Evolutionary conservation across 2,797 vertebrate genomes (phyloP), one percentile per base, ranked within the genome.

Genomic region (Lemur catta): DNA sequence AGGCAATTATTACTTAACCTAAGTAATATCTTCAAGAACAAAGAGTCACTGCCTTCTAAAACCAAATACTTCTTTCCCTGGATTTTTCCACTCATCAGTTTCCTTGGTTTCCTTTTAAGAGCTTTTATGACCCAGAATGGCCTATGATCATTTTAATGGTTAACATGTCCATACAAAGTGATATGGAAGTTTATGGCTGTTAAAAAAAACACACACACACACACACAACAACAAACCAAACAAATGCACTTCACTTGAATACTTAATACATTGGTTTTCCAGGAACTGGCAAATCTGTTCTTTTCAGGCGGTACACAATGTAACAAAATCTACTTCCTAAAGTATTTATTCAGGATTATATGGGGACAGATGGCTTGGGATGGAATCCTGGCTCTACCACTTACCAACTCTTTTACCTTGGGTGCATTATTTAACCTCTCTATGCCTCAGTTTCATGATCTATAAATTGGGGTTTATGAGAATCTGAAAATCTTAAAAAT

Each of bases 401-500:
- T 46, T 28, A 72, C 55, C 24, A 55, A n/a, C 22, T 84, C 61
- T 82, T 33, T 72, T 65, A 79, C n/a, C 5, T 38, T 61, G 22
- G 38, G 33, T 55, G 69, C 65, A 91, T 72, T 87, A 59, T 30
- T 65, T 87, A 85, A 94, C 71, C 79, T 93, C 63, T 93, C 50
- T 52, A 57, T 30, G 24, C 15, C 14, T 96, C 80, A 46, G 50
- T 67, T 91, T 93, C 85, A 85, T 63, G 33, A 61, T 65, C 41
- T 79, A 28, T 61, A 89, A 50, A 80, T 6, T 75, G 43, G 61
- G 20, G 28, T 61, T 81, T 48, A 22, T 50, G 24, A 84, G 28
- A 43, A 97, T 57, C 35, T 85, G 38, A 86, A 85, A 96, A 92
- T 55, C 65, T 91, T 89, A 76, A 96, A 91, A 82, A 59, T 71